phyloP scores from a whole-genome alignment of 2,113 vertebrate species.

The Rhineura floridana region DNA sequence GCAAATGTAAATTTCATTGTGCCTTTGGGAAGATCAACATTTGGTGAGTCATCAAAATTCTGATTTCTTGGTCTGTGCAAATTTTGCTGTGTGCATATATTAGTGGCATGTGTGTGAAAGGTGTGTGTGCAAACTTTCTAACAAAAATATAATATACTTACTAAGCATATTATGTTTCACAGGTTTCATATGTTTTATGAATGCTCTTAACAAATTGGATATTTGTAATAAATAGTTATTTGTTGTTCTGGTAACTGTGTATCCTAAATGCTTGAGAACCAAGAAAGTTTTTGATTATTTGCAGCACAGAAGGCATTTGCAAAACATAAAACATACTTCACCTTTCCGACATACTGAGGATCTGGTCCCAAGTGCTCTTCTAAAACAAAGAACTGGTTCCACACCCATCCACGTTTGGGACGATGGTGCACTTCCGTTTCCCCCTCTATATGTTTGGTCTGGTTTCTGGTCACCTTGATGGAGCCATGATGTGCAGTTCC shows the following conservation, averaged over 20 bases:
- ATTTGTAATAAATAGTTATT: neutral
- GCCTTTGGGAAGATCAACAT: neutral
- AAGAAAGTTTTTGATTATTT: neutral
- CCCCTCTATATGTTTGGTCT: conserved; percentile 86
- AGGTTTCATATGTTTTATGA: neutral
- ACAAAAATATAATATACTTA: neutral
- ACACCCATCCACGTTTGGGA: conserved; percentile 98
- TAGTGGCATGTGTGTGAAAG: no score
- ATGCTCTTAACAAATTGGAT: neutral
- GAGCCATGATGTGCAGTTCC: conserved; percentile 81
- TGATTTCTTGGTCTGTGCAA: neutral
- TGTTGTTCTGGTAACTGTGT: neutral
- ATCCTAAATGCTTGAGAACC: neutral
- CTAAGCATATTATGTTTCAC: no score
- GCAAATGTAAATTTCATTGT: neutral
- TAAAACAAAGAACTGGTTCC: conserved; percentile 99
- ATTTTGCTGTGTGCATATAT: neutral
- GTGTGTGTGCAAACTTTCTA: neutral
- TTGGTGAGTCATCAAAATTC: neutral
- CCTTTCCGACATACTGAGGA: conserved; percentile 97
- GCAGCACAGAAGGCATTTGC: neutral
- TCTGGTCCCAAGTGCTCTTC: conserved; percentile 98
- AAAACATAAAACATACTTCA: conserved; percentile 63
- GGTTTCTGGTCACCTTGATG: conserved; percentile 84
- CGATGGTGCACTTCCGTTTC: conserved; percentile 97